These are phyloP conservation scores for Sesia apiformis DNA, from an alignment of 2,888 invertebrate genomes.

Conservation along the genomic window DNA sequence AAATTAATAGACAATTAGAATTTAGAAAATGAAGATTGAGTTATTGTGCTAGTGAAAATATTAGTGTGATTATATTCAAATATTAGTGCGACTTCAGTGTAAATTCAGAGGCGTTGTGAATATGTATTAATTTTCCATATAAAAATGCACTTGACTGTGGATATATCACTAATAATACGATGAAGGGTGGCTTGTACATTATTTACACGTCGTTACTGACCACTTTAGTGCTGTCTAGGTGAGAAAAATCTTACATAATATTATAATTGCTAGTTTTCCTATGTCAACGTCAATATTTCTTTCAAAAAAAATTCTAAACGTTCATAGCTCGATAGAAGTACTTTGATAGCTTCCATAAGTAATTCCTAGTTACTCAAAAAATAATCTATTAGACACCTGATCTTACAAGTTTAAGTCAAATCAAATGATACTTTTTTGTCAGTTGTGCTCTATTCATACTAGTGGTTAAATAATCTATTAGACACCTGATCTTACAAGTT, in stretches of 20 bases:
- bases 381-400: too few relatives aligned
- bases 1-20: neutral
- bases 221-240: slow-evolving; percentile 76
- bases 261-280: too few relatives aligned
- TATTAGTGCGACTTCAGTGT: slow-evolving; percentile 15
- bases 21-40: slow-evolving; percentile 15
- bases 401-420: too few relatives aligned
- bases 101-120: slow-evolving; percentile 32
- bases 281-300: too few relatives aligned
- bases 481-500: too few relatives aligned
- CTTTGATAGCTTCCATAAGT: neutral
- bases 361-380: too few relatives aligned
- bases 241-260: slow-evolving; percentile 13
- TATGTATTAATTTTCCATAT: slow-evolving; percentile 58
- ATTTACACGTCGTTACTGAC: slow-evolving; percentile 77
- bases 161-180: slow-evolving; percentile 68
- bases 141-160: slow-evolving; percentile 66
- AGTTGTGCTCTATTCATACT: slow-evolving; percentile 76
- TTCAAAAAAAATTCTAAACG: neutral
- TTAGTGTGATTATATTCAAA: slow-evolving; percentile 10
- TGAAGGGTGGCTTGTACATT: slow-evolving; percentile 76
- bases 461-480: slow-evolving; percentile 39
- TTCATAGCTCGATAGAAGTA: neutral
- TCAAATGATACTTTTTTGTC: too few relatives aligned
- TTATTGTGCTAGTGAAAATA: slow-evolving; percentile 11